Percentiles rank a stretch among this genome's conserved stretches.
phyloP scores from a whole-genome alignment of 2,113 vertebrate genomes.

The Pseudorasbora parva region DNA sequence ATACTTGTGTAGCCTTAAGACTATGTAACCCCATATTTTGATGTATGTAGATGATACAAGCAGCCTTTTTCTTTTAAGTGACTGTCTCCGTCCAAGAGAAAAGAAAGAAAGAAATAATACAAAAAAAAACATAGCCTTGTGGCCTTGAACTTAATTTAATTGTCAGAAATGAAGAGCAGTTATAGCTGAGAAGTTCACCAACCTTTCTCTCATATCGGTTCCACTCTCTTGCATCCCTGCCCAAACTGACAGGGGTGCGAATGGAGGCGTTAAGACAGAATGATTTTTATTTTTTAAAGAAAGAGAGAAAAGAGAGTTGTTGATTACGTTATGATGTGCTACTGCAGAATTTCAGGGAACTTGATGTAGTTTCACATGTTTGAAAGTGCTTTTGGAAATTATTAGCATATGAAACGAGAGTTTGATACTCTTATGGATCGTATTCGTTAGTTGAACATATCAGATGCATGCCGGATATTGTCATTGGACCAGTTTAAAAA shows the following conservation, averaged over 20 bases:
- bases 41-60: neutral
- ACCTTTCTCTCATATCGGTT: neutral
- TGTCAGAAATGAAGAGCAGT: conserved; percentile 35
- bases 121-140: neutral
- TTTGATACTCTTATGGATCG: neutral
- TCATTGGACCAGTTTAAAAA: neutral
- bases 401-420: neutral
- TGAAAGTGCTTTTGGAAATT: neutral
- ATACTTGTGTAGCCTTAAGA: neutral
- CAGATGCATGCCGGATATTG: neutral
- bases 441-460: neutral
- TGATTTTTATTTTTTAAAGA: neutral
- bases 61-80: neutral
- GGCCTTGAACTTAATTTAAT: conserved; percentile 14
- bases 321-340: neutral
- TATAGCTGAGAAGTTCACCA: conserved; percentile 37
- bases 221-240: neutral
- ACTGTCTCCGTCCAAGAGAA: neutral
- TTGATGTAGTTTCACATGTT: neutral
- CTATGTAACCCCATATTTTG: neutral
- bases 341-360: neutral
- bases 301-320: neutral
- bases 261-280: neutral
- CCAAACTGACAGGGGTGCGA: conserved; percentile 27
- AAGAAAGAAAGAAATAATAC: too few species aligned